Conservation (phyloP, 2,888 invertebrate species). For the Halictus ligatus region DNA sequence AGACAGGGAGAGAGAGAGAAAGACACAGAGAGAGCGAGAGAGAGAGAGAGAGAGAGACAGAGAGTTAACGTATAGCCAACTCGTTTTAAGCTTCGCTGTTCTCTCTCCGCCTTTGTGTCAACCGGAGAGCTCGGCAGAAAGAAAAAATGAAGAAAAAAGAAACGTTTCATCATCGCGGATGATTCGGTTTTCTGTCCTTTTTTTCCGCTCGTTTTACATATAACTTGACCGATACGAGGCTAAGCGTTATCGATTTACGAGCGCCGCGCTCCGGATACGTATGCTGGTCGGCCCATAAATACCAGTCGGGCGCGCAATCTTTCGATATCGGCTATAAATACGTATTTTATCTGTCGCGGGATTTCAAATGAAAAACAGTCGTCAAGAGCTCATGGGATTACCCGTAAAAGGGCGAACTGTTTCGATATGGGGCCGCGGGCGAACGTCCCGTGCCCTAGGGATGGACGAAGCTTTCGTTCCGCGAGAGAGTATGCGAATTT, state of each 20-base stretch:
- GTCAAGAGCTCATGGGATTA: slow-evolving; percentile 81
- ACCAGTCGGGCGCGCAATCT: slow-evolving; percentile 62
- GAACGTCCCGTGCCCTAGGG: neutral
- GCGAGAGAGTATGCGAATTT: slow-evolving; percentile 33
- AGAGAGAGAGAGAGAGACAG: neutral
- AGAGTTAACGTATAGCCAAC: neutral
- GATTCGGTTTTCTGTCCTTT: slow-evolving; percentile 40
- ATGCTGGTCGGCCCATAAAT: slow-evolving; percentile 73
- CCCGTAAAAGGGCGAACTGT: slow-evolving; percentile 71
- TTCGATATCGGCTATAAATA: slow-evolving; percentile 79
- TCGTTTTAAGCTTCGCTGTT: neutral
- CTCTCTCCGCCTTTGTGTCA: neutral
- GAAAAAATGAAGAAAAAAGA: neutral
- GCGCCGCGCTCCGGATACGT: slow-evolving; percentile 32
- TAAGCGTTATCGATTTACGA: slow-evolving; percentile 79
- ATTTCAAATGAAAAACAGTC: slow-evolving; percentile 82
- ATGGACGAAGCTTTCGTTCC: slow-evolving; percentile 26
- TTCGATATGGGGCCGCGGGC: neutral
- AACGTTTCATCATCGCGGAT: slow-evolving; percentile 22
- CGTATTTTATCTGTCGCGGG: slow-evolving; percentile 79
- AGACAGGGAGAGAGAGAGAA: neutral
- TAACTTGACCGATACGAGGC: slow-evolving; percentile 60
- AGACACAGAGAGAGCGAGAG: too few species aligned
- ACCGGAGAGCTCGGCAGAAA: neutral
- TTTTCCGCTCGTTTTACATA: slow-evolving; percentile 28